Base-by-base conservation (phyloP, 2,888 invertebrate genomes). In the Idaea dimidiata region DNA sequence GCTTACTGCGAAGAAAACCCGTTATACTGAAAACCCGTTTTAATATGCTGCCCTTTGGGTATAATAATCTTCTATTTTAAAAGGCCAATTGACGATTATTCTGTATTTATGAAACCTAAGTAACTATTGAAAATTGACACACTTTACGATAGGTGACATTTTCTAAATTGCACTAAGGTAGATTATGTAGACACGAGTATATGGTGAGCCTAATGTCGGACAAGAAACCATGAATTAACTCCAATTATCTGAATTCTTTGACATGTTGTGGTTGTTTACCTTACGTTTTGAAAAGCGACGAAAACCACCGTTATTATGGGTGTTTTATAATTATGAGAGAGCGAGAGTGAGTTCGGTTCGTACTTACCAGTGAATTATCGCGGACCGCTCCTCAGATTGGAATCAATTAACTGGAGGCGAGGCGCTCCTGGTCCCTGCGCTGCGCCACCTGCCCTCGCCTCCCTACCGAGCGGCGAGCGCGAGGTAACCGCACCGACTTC, bases 321-420 rank as follows among this genome's bases (percentile, higher is more conserved):
- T 56, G 16, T 18, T 18, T 56, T 64, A 60, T 66, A 68, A 68
- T 67, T 67, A 66, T 58, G 62, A 16, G 58, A 72, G 63, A 72
- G 68, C 68, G 68, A 70, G 70, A 72, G 76, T 77, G 74, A 72
- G 72, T 72, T 72, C 72, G 71, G 70, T 77, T 76, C 76, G 74
- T 83, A 81, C 79, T 80, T 79, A 76, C 73, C 66, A 67, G 72
- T 83, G 81, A 84, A 86, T 87, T 87, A 88, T 85, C 82, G 81
- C 73, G 79, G 73, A 79, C 78, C 82, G 78, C 78, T 83, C 78
- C 80, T 82, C 84, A 85, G 90, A 90, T 90, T 89, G 89, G 86
- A 89, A 91, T 90, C 89, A 90, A 90, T 89, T 90, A 89, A 86
- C 82, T 81, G 83, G 79, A 83, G 83, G 83, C 85, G 83, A 82